These are phyloP conservation scores for Lanius collurio DNA, from an alignment of 2,113 vertebrate genomes.

Conservation along the genomic window DNA sequence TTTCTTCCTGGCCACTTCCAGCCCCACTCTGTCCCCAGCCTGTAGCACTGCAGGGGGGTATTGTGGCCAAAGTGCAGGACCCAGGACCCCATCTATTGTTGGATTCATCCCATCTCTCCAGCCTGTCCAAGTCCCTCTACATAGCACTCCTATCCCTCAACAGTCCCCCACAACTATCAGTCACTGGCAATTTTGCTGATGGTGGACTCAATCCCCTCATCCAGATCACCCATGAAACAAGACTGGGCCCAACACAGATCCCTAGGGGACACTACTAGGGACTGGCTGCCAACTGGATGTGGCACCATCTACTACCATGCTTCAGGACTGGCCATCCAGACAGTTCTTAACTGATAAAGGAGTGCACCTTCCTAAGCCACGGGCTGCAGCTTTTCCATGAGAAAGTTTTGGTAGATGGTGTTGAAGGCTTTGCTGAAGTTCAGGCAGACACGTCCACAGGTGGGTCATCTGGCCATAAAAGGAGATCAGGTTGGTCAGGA, in stretches of 20 bases:
- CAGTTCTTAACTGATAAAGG: background rate
- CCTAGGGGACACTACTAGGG: no score
- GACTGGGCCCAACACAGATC: background rate
- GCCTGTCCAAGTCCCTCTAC: background rate
- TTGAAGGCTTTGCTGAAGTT: background rate
- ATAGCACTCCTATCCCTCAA: background rate
- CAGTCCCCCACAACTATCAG: background rate
- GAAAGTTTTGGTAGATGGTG: background rate
- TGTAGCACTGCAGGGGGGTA: background rate
- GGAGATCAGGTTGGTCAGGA: background rate
- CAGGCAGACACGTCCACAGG: background rate
- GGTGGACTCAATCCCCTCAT: background rate
- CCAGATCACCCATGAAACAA: background rate
- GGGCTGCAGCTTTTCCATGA: background rate
- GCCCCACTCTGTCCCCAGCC: background rate
- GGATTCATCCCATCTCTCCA: background rate
- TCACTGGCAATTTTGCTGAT: background rate
- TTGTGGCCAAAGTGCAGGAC: background rate
- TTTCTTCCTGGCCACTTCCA: background rate
- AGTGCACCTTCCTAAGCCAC: rapidly evolving
- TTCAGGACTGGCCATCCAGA: background rate
- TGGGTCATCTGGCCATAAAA: background rate
- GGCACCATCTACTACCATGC: background rate
- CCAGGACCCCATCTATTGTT: background rate
- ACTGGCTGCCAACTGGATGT: background rate